Conservation (phyloP, 1,140 invertebrate genomes). For the Eriosoma lanigerum region DNA sequence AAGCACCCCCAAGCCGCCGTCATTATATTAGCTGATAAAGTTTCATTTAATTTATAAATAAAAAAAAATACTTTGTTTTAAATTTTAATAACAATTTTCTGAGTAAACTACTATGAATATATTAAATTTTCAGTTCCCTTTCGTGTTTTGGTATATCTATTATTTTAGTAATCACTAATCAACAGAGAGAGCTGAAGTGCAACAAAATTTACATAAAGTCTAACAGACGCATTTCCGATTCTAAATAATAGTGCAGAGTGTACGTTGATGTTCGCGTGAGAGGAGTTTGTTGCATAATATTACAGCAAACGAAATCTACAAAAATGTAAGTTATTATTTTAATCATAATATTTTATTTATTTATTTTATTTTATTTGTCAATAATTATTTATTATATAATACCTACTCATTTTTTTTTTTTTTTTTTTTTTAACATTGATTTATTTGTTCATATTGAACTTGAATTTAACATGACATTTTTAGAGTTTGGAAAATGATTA, state of each 20-base stretch:
- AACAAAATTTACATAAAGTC: neutral
- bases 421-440: no score
- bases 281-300: neutral
- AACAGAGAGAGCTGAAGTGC: slow-evolving; percentile 21
- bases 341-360: neutral
- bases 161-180: neutral
- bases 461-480: no score
- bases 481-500: no score
- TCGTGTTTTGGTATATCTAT: no score
- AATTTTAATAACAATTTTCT: no score
- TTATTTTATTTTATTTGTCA: neutral
- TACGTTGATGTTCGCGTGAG: neutral
- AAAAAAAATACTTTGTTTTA: no score
- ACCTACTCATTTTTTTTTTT: neutral
- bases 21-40: no score
- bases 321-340: slow-evolving; percentile 4
- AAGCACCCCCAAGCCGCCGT: no score
- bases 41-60: no score
- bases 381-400: neutral
- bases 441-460: no score
- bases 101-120: no score
- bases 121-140: no score
- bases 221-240: neutral
- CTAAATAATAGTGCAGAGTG: neutral
- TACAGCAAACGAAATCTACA: neutral